Percentiles rank a stretch among this genome's conserved stretches.
phyloP scores from a whole-genome alignment of 1,140 invertebrate genomes.

The Lepidurus couesii region DNA sequence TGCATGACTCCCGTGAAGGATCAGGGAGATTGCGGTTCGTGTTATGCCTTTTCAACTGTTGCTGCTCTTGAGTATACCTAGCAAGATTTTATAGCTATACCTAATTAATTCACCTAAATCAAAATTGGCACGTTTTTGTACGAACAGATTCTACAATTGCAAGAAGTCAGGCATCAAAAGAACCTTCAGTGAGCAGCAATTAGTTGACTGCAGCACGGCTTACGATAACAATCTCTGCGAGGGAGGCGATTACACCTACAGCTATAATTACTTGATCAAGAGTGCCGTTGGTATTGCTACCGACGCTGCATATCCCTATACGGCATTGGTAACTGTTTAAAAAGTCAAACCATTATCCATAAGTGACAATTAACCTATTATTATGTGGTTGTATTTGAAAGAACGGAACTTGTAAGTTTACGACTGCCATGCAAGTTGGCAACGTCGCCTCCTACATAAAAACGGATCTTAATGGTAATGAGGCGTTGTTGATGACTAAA shows the following conservation, averaged over 20 bases:
- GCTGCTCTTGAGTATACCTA: slow-evolving; percentile 37
- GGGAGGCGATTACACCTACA: not conserved
- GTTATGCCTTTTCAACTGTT: slow-evolving; percentile 44
- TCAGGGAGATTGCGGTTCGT: slow-evolving; percentile 44
- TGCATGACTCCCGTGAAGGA: slow-evolving; percentile 30
- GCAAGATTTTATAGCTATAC: not conserved
- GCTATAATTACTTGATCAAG: slow-evolving; percentile 14
- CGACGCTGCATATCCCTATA: not conserved
- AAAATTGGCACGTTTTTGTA: not conserved
- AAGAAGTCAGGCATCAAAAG: not conserved
- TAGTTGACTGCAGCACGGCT: slow-evolving; percentile 53
- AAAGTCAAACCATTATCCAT: not conserved
- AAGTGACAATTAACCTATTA: not conserved
- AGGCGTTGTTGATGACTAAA: not conserved
- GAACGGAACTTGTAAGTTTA: not conserved
- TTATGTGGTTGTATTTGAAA: no score
- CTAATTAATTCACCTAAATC: not conserved
- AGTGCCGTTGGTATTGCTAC: not conserved
- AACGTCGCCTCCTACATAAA: not conserved
- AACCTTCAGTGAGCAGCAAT: slow-evolving; percentile 24
- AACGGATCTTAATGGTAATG: not conserved
- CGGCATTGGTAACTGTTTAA: not conserved
- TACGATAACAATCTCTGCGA: slow-evolving; percentile 39
- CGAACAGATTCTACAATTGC: not conserved
- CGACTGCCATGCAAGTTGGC: not conserved